Evolutionary conservation across 2,113 vertebrate genomes (phyloP), one percentile per base, ranked within the genome.

Genomic region (Nycticryphes semicollaris): DNA sequence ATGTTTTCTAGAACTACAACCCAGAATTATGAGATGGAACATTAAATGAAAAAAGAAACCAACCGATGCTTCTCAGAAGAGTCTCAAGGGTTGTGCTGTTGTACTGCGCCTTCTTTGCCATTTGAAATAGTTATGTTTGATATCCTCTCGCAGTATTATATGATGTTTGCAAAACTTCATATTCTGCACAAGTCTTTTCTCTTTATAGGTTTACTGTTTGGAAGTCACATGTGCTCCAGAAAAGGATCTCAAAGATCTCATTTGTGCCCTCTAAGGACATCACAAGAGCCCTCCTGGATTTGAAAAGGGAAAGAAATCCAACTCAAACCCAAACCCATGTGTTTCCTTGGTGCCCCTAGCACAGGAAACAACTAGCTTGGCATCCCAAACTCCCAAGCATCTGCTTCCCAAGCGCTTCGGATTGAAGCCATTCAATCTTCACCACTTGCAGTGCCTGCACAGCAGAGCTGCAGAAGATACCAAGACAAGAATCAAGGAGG

Each of bases 251-350:
- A 37, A 66, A 9, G 79, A 70, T 87, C 84, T n/a, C 76, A 47
- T 78, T 75, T 70, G 20, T 66, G 85, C 12, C 56, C 62, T 41
- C 33, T 33, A 82, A 96, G 91, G 91, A 94, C 9, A 17, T 22
- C 10, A 24, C 15, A 30, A 92, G 75, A 48, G 14, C 25, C 73
- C 39, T 31, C 64, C 75, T 50, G 67, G 84, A 90, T 92, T 62
- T 81, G 91, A 47, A 91, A 94, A 84, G 54, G 63, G 89, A 53
- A 56, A 74, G 84, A 94, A 96, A 90, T 20, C 23, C 31, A 73
- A 83, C 54, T 91, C 90, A 94, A 94, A 95, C 28, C 84, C 85
- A 63, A 69, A 12, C 76, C 53, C 15, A 10, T 60, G 84, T 22
- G 45, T 70, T 31, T 87, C 50, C 43, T 15, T 1, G 10, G 59